Evolutionary conservation across 2,797 vertebrate genomes (phyloP).

Genomic region (Fringilla coelebs): DNA sequence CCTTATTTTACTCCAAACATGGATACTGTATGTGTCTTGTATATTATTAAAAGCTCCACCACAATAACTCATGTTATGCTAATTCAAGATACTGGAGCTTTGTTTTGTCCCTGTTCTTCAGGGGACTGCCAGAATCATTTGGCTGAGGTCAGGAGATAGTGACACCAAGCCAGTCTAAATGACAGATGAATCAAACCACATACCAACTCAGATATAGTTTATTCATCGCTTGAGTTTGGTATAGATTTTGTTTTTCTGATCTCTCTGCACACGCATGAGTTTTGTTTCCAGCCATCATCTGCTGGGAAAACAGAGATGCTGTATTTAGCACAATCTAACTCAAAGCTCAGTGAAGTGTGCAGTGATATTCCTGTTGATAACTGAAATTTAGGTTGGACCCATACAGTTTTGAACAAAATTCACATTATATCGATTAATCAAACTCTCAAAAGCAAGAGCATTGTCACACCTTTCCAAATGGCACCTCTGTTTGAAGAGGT

Average conservation of each 20-base stretch:
- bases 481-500: background rate
- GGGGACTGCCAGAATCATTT: background rate
- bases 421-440: conserved; percentile 24
- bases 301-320: background rate
- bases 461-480: background rate
- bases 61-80: background rate
- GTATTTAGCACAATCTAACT: background rate
- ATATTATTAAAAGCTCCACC: background rate
- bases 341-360: background rate
- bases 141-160: background rate
- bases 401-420: conserved; percentile 24
- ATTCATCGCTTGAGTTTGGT: background rate
- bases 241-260: conserved; percentile 14
- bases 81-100: background rate
- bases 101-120: background rate
- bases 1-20: background rate
- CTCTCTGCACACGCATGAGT: background rate
- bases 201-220: background rate
- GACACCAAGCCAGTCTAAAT: background rate
- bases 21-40: background rate
- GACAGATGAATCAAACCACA: background rate
- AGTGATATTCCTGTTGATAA: background rate
- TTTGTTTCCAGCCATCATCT: background rate
- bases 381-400: background rate
- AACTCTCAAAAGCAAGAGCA: background rate